Percentiles rank a stretch among this genome's conserved stretches.
These are phyloP conservation scores for Geococcyx californianus DNA, from an alignment of 2,113 vertebrate species.

Conservation along the genomic window DNA sequence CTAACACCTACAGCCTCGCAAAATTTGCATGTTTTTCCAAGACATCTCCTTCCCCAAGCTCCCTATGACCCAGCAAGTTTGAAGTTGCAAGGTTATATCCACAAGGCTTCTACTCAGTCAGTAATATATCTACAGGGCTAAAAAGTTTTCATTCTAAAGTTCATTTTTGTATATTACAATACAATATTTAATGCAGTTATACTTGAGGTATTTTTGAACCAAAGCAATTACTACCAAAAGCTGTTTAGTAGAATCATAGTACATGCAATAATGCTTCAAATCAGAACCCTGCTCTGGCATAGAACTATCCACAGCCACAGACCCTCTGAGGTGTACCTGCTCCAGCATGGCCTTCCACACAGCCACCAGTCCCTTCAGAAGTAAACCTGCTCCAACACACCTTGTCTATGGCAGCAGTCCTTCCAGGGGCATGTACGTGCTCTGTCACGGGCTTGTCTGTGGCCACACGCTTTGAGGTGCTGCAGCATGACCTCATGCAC, in stretches of 20 bases:
- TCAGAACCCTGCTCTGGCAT: not conserved
- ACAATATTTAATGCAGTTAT: not conserved
- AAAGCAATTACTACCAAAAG: not conserved
- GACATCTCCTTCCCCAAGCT: not conserved
- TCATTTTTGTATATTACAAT: not conserved
- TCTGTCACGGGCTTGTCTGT: not conserved
- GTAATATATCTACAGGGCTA: not conserved
- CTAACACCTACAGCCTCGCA: not conserved
- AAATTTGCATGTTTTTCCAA: not conserved
- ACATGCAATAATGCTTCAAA: rapidly evolving
- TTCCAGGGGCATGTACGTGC: not conserved
- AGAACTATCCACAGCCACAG: not conserved
- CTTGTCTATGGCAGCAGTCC: not conserved
- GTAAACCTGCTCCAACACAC: not conserved
- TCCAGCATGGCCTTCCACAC: not conserved
- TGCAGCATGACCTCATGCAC: not conserved
- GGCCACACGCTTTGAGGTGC: not conserved
- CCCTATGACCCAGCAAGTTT: not conserved
- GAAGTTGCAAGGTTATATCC: not conserved
- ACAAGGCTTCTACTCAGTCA: not conserved
- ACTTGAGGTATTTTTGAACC: not conserved
- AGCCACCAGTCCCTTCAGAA: not conserved
- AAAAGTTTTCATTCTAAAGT: not conserved
- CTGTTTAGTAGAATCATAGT: not conserved
- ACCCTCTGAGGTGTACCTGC: not conserved